A percentile compares a stretch with the other conserved stretches of the same genome.
phyloP scores from a whole-genome alignment of 2,888 invertebrate genomes.

The Portevinia maculata region DNA sequence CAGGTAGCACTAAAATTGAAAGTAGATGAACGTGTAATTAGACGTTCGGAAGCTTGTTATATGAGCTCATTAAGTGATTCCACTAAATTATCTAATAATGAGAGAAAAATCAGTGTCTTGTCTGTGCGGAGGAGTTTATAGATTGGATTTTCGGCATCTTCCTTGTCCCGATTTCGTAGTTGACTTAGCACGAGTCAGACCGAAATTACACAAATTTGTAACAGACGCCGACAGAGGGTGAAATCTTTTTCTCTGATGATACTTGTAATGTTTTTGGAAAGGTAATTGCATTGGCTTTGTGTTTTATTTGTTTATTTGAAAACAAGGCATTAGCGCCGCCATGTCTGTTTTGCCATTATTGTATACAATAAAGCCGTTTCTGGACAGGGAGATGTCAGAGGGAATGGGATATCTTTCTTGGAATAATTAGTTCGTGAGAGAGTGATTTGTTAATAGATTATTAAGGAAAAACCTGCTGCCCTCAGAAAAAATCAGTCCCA shows the following conservation, averaged over 20 bases:
- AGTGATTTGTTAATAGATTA: too few relatives aligned
- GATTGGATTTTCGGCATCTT: background rate
- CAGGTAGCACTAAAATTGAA: conserved; percentile 36
- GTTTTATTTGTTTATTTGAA: background rate
- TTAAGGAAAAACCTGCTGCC: too few relatives aligned
- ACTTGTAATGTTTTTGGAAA: background rate
- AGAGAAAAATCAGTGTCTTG: conserved; percentile 51
- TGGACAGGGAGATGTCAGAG: background rate
- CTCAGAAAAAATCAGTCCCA: too few relatives aligned
- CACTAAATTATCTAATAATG: conserved; percentile 70
- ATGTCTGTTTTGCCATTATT: background rate
- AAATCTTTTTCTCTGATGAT: background rate
- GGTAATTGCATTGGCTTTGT: background rate
- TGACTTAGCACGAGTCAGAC: background rate
- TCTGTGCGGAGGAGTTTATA: background rate
- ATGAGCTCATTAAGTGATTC: conserved; percentile 65
- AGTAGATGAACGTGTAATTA: conserved; percentile 66
- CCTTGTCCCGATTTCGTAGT: background rate
- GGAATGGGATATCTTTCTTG: background rate
- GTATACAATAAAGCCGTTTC: background rate
- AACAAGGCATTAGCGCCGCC: background rate
- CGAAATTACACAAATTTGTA: conserved; percentile 4
- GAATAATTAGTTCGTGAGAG: too few relatives aligned
- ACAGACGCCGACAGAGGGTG: background rate
- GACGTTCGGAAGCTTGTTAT: conserved; percentile 46